These are phyloP conservation scores for Xiphias gladius DNA, from an alignment of 2,113 vertebrate genomes.

Conservation along the genomic window DNA sequence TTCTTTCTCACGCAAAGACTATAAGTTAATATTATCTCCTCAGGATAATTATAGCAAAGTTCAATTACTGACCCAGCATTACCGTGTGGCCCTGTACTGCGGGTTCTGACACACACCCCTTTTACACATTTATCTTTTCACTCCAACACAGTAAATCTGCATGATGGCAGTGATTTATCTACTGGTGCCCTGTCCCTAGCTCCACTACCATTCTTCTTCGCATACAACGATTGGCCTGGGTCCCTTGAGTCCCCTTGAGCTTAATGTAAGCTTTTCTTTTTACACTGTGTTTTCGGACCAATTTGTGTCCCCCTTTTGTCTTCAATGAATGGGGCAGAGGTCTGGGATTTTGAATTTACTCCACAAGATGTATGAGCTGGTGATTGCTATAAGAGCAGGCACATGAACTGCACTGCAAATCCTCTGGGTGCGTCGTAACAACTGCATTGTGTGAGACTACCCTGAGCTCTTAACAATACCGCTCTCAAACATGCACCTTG, in stretches of 20 bases:
- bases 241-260: constrained; percentile 93
- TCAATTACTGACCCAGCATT: constrained; percentile 96
- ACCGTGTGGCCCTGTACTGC: constrained; percentile 86
- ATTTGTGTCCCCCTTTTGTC: constrained; percentile 86
- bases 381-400: constrained; percentile 69
- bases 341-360: constrained; percentile 81
- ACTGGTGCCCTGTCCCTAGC: constrained; percentile 82
- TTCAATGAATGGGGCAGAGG: constrained; percentile 82
- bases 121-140: constrained; percentile 97
- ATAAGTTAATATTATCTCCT: constrained; percentile 99
- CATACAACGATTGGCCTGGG: constrained; percentile 84
- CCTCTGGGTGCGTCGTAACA: constrained; percentile 72
- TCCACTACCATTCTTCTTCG: constrained; percentile 88
- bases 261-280: constrained; percentile 88
- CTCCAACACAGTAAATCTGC: constrained; percentile 92
- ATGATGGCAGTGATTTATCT: constrained; percentile 95
- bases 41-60: constrained; percentile 98
- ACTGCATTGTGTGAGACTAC: constrained; percentile 70
- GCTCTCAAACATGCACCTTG: constrained; percentile 40
- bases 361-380: constrained; percentile 79
- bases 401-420: constrained; percentile 71
- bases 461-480: constrained; percentile 68
- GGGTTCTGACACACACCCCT: constrained; percentile 89
- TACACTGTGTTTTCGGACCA: constrained; percentile 88
- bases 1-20: constrained; percentile 88